Evolutionary conservation across 1,140 invertebrate genomes (phyloP), one percentile per base, ranked within the genome.

Genomic region (Drosophila pandora): DNA sequence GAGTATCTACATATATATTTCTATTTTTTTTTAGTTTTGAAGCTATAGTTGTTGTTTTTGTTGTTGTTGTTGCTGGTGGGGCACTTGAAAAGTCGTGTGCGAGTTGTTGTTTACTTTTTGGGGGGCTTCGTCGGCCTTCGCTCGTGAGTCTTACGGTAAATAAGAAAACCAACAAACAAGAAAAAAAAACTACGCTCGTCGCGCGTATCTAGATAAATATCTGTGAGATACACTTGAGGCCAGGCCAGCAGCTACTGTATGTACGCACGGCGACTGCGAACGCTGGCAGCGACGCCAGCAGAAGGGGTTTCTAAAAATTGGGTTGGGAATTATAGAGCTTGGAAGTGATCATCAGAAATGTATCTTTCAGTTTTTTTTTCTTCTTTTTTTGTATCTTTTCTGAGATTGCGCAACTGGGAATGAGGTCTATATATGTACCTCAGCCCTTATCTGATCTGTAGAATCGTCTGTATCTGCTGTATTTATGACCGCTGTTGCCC

Each of bases 131-230:
- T 32, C 68, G 52, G 67, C 52, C 67, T 57, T 70, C 68, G 75
- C 45, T 70, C 68, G 75, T 49, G 75, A 32, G 61, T 73, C 59
- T 79, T 80, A 80, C 78, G 78, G 79, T 82, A 73, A 73, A 82
- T 73, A 65, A 30, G 60, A 43, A 32, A 57, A 43, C 30, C 30
- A 58, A 25, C 54, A 59, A 50, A 52, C 45, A 48, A 49, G 53
- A 41, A 59, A 21, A 69, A 62, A 64, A 61, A 37, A 53, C 53
- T 58, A 69, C 59, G 71, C 68, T 63, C 71, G 68, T 74, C 80
- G 81, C 80, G 71, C 81, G 81, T 85, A 85, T 84, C 80, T 84
- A 84, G 80, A 79, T 83, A 79, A 72, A 79, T 85, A 80, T 85
- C 81, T 80, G 80, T 85, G 73, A 73, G 80, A 84, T 84, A 84